phyloP scores from a whole-genome alignment of 2,113 vertebrate species.

The Neolamprologus brichardi region DNA sequence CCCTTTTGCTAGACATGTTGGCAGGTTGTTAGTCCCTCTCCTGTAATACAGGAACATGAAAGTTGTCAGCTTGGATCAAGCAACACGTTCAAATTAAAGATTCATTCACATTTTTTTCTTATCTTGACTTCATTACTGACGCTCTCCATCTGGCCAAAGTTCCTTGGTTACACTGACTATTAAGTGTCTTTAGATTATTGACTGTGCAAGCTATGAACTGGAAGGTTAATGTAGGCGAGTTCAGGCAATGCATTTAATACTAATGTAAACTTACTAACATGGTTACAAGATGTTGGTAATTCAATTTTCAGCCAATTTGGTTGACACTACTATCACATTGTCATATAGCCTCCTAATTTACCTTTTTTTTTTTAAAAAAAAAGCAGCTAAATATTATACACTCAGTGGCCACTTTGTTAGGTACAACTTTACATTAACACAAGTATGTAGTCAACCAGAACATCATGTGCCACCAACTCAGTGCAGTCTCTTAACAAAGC shows the following conservation, averaged over 20 bases:
- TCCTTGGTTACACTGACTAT: neutral
- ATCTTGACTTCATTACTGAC: neutral
- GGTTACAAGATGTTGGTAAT: neutral
- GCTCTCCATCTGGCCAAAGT: neutral
- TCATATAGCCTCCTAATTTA: neutral
- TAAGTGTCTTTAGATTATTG: neutral
- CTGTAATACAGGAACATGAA: neutral
- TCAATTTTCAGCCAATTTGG: neutral
- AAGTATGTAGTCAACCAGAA: neutral
- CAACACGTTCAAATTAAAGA: neutral
- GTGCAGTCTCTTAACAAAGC: neutral
- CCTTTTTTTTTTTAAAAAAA: neutral
- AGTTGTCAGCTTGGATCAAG: neutral
- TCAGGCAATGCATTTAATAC: neutral
- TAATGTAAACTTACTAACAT: neutral
- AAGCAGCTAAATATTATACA: neutral
- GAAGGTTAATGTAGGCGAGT: neutral
- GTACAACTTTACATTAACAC: neutral
- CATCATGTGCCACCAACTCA: neutral
- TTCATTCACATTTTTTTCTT: neutral
- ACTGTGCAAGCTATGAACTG: neutral
- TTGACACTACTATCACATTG: neutral
- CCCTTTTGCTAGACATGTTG: slow-evolving; percentile 92
- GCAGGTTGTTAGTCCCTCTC: neutral
- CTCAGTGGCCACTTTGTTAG: neutral